phyloP scores from a whole-genome alignment of 2,797 vertebrate genomes.

The Pipistrellus nathusii region DNA sequence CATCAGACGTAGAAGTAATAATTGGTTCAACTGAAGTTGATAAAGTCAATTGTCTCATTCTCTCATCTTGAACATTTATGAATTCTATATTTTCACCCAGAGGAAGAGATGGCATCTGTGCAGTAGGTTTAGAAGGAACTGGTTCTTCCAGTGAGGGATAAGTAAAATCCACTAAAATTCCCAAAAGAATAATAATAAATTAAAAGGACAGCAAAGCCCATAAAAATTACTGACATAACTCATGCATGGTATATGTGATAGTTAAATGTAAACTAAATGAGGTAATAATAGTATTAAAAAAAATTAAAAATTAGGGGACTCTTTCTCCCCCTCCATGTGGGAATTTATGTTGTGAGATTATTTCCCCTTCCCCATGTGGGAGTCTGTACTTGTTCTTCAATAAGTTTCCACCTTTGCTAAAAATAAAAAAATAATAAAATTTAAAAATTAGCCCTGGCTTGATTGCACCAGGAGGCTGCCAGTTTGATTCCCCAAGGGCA shows the following conservation, averaged over 20 bases:
- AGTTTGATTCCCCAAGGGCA: background rate
- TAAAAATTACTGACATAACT: background rate
- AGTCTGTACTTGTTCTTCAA: too few relatives aligned
- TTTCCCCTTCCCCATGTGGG: too few relatives aligned
- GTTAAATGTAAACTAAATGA: slow-evolving; percentile 54
- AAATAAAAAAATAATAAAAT: slow-evolving; percentile 53
- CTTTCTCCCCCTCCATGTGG: too few relatives aligned
- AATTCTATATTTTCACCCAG: slow-evolving; percentile 84
- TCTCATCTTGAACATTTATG: slow-evolving; percentile 83
- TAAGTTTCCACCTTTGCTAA: too few relatives aligned
- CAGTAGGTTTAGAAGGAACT: slow-evolving; percentile 85
- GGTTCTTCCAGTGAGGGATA: slow-evolving; percentile 96
- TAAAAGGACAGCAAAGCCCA: slow-evolving; percentile 54
- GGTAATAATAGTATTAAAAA: slow-evolving; percentile 47
- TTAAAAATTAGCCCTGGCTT: slow-evolving; percentile 6
- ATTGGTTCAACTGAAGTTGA: slow-evolving; percentile 76
- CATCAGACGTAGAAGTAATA: slow-evolving; percentile 78
- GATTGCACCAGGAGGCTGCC: background rate
- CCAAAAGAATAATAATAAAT: slow-evolving; percentile 65
- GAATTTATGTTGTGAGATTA: too few relatives aligned
- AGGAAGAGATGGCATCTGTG: slow-evolving; percentile 83
- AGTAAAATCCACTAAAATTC: slow-evolving; percentile 94
- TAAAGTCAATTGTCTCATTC: slow-evolving; percentile 77
- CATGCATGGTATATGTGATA: background rate
- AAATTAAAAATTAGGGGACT: background rate